Evolutionary conservation across 2,113 vertebrate species (phyloP).

Genomic region (Girardinichthys multiradiatus): DNA sequence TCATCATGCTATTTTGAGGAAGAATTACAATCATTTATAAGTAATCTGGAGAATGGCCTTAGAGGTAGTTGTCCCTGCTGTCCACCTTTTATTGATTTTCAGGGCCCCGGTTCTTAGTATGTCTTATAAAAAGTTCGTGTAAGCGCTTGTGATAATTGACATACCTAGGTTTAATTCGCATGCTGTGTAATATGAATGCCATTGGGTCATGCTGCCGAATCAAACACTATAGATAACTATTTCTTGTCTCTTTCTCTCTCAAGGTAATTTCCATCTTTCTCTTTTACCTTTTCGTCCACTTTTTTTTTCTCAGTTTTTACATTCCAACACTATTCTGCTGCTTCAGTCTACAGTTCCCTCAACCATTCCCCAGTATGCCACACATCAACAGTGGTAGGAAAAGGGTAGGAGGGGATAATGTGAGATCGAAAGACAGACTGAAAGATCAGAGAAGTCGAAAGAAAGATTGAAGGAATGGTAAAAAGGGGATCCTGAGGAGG

Average conservation of each 20-base stretch:
- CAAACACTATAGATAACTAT: not conserved
- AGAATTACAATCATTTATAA: no score
- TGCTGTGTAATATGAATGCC: constrained; percentile 43
- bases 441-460: constrained; percentile 11
- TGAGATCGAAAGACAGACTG: constrained; percentile 17
- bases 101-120: no score
- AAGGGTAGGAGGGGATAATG: constrained; percentile 10
- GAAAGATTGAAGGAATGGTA: constrained; percentile 8
- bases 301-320: constrained; percentile 9
- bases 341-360: constrained; percentile 44
- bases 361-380: constrained; percentile 59
- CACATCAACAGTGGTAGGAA: constrained; percentile 31
- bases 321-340: constrained; percentile 38
- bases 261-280: not conserved
- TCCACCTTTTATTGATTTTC: no score
- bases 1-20: no score
- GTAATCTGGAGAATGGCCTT: no score
- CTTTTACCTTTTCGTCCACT: not conserved
- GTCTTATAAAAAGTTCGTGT: constrained; percentile 4
- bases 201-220: constrained; percentile 20
- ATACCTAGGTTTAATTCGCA: constrained; percentile 15
- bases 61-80: no score
- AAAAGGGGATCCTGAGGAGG: constrained; percentile 10
- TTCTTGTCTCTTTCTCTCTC: not conserved
- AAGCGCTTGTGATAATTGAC: constrained; percentile 38